A percentile compares a stretch with the other conserved stretches of the same genome.
phyloP scores from a whole-genome alignment of 2,113 vertebrate species.

The Centrocercus urophasianus region DNA sequence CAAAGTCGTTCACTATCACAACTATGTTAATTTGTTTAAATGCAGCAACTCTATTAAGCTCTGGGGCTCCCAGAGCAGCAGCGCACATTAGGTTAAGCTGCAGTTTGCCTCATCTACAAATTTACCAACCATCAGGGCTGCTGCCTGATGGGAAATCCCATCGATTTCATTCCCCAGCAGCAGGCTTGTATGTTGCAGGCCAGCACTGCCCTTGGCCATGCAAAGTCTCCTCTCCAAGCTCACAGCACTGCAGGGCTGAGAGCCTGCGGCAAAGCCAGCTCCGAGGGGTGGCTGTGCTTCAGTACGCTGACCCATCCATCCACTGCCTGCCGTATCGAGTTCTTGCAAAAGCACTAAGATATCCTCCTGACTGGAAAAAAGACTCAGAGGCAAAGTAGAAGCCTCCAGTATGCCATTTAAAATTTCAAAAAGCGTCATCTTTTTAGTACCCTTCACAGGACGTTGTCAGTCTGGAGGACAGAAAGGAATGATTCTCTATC shows the following conservation, averaged over 20 bases:
- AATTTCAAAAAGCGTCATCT: not conserved
- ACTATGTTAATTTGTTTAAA: slow-evolving; percentile 40
- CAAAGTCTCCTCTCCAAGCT: not conserved
- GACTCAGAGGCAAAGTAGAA: not conserved
- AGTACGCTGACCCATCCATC: not conserved
- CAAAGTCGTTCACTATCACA: not conserved
- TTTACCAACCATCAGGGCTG: not conserved
- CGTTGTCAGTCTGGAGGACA: not conserved
- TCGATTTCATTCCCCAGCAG: not conserved
- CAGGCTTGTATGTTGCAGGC: not conserved
- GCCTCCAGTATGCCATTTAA: not conserved
- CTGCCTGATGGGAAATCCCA: slow-evolving; percentile 8
- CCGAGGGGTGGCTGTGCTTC: not conserved
- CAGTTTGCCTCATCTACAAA: not conserved
- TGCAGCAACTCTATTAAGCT: not conserved
- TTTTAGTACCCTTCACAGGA: not conserved
- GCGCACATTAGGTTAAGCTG: not conserved
- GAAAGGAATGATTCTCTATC: not conserved
- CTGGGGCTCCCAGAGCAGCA: not conserved
- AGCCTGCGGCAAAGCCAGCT: not conserved
- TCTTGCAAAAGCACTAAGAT: not conserved
- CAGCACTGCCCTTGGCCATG: not conserved
- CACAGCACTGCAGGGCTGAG: not conserved
- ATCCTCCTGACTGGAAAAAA: not conserved
- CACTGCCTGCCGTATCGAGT: not conserved